Base-by-base conservation (phyloP, 1,140 invertebrate genomes). In the Mercenaria mercenaria region DNA sequence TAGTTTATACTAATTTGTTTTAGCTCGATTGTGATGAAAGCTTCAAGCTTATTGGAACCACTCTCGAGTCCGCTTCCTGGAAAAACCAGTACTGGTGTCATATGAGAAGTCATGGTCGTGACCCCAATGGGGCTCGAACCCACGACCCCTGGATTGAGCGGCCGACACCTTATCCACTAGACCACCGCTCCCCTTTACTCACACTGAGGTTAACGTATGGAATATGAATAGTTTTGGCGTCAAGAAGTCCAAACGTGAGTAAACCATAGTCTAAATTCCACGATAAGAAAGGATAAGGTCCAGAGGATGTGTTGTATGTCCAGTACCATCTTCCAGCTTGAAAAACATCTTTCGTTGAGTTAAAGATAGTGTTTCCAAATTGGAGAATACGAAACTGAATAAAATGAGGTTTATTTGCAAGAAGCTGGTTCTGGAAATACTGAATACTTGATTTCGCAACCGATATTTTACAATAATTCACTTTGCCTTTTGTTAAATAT, bases 211-310 rank as follows among this genome's bases (percentile, higher is more conserved):
- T 37, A 20, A 74, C 20, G 4, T 74, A n/a, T 11, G 32, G 69
- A 13, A 74, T 23, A 26, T 74, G 23, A 23, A 74, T 41, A 39
- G 81, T 67, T 67, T 67, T 61, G n/a, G 81, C 52, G 18, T 83
- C 81, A 20, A 83, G 41, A 15, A 83, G 61, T 43, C 32, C 26
- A 41, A 83, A 83, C 4, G 34, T 34, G 18, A 67, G 32, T 0
- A 83, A 0, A 23, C 81, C 81, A 32, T 83, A 83, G 81, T 83
- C 81, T 41, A 83, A 39, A 64, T 67, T 67, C 56, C 29, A 43
- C 1, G 26, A 67, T 41, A 83, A 23, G 32, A 64, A 83, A 10
- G 81, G 81, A 67, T n/a, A 69, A n/a, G 56, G 56, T 39, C 56
- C 56, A 11, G 34, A 18, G 6, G 56, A 43, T 37, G 8, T 61